These are phyloP conservation scores for Hedya salicella DNA, from an alignment of 2,888 invertebrate species.

Conservation along the genomic window DNA sequence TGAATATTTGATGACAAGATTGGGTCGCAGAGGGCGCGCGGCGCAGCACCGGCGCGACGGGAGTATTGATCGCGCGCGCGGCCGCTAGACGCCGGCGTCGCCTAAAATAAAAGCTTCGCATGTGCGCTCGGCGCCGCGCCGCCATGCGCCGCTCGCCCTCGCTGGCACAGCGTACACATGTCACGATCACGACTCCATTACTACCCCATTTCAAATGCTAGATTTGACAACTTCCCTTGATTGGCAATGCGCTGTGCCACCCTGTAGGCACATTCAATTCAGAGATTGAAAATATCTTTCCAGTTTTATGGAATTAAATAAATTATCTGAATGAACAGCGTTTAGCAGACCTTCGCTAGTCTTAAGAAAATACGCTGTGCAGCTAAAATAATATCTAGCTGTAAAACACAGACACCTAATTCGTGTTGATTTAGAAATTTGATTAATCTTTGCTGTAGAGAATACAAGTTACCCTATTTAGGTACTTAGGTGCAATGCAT, in stretches of 20 bases:
- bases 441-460: too few relatives aligned
- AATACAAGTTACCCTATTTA: too few relatives aligned
- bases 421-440: too few relatives aligned
- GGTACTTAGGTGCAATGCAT: too few relatives aligned
- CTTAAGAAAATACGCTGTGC: too few relatives aligned
- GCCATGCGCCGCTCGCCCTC: conserved; percentile 51
- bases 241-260: not conserved
- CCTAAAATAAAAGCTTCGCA: conserved; percentile 82
- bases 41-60: conserved; percentile 79
- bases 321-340: too few relatives aligned
- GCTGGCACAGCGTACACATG: conserved; percentile 48
- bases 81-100: conserved; percentile 82
- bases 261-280: too few relatives aligned
- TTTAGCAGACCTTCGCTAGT: too few relatives aligned
- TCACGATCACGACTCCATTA: conserved; percentile 32
- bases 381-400: too few relatives aligned
- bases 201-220: conserved; percentile 38
- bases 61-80: conserved; percentile 82
- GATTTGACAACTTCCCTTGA: conserved; percentile 21
- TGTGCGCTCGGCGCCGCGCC: conserved; percentile 65
- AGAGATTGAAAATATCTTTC: too few relatives aligned
- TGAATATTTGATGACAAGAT: conserved; percentile 83
- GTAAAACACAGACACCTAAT: too few relatives aligned
- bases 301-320: too few relatives aligned
- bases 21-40: conserved; percentile 72